These are phyloP conservation scores for Brachionus calyciflorus DNA, from an alignment of 1,140 invertebrate genomes.

Conservation along the genomic window DNA sequence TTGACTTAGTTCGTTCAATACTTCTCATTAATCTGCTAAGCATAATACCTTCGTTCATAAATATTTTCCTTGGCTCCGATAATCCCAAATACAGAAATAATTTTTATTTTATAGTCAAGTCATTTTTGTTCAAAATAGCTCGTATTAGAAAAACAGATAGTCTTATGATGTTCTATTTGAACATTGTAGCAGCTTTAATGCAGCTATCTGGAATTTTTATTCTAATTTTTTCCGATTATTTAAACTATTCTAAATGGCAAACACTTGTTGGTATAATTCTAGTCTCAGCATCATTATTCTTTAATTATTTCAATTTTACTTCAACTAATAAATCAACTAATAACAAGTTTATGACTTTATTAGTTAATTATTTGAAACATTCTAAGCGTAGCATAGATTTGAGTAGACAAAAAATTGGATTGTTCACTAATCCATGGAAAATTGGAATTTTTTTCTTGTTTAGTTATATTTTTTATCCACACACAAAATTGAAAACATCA, in stretches of 20 bases:
- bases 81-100: background rate
- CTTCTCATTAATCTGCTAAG: constrained; percentile 6
- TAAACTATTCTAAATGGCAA: constrained; percentile 10
- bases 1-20: constrained; percentile 20
- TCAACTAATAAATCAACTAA: background rate
- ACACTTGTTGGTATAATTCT: background rate
- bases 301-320: background rate
- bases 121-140: constrained; percentile 23
- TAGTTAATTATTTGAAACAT: background rate
- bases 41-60: background rate
- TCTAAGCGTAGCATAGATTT: constrained; percentile 10
- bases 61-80: background rate
- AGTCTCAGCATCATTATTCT: background rate
- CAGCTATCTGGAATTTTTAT: constrained; percentile 1
- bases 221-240: background rate
- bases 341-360: background rate
- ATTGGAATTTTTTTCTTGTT: constrained; percentile 13
- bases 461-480: constrained; percentile 13
- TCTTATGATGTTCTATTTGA: constrained; percentile 36
- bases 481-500: background rate
- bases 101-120: background rate
- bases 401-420: constrained; percentile 29
- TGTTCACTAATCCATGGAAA: constrained; percentile 25
- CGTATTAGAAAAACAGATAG: background rate
- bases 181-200: background rate